Evolutionary conservation across 1,140 invertebrate species (phyloP).

Genomic region (Panulirus ornatus): DNA sequence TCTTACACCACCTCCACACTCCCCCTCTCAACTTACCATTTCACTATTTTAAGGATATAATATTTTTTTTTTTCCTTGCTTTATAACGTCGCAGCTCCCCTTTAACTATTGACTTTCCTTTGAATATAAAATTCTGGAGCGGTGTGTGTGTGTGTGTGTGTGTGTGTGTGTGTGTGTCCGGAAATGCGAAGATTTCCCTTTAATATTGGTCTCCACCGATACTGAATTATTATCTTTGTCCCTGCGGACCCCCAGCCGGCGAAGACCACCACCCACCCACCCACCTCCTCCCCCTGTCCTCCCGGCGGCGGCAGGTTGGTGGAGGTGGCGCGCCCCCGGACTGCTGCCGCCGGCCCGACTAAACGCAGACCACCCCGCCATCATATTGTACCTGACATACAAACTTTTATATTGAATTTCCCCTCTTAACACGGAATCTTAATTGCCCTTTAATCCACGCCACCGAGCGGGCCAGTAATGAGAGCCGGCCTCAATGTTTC

Average conservation of each 20-base stretch:
- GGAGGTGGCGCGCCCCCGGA: too few relatives aligned
- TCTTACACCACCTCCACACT: conserved; percentile 41
- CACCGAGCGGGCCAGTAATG: too few relatives aligned
- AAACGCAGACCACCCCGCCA: too few relatives aligned
- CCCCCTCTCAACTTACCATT: neutral
- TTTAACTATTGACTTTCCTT: neutral
- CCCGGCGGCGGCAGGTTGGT: too few relatives aligned
- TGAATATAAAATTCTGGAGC: neutral
- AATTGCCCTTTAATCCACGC: neutral
- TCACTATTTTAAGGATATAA: neutral
- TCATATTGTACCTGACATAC: neutral
- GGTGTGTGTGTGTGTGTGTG: conserved; percentile 13
- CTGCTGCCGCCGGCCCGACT: too few relatives aligned
- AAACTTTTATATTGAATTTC: neutral
- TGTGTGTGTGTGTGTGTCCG: conserved; percentile 19
- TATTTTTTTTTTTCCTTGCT: neutral
- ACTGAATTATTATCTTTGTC: conserved; percentile 11
- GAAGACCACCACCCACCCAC: too few relatives aligned
- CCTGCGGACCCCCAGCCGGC: neutral
- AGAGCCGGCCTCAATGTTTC: too few relatives aligned
- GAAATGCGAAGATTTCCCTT: conserved; percentile 2
- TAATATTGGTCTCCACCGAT: conserved; percentile 5
- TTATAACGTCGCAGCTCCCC: neutral
- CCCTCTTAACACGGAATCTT: neutral
- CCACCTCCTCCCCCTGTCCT: neutral